Evolutionary conservation across 2,888 invertebrate species (phyloP).

Genomic region (Osedax frankpressi): DNA sequence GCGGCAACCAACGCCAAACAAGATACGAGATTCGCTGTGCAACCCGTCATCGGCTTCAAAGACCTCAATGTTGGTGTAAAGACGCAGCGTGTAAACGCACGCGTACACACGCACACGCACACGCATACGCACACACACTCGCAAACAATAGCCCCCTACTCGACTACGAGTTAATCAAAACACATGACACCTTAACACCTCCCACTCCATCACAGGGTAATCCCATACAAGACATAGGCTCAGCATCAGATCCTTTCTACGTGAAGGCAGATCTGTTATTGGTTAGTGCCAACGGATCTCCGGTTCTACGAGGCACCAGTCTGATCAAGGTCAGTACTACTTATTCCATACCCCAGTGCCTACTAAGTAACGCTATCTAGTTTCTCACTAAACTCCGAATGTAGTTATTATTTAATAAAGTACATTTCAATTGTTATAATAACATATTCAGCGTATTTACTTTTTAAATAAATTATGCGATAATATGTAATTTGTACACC

Average conservation of each 20-base stretch:
- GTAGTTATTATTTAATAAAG: too few relatives aligned
- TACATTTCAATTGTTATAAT: too few relatives aligned
- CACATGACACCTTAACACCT: background rate
- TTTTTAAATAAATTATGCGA: too few relatives aligned
- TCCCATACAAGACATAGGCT: background rate
- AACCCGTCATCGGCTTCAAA: constrained; percentile 2
- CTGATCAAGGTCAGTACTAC: background rate
- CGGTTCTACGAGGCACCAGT: background rate
- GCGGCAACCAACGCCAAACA: background rate
- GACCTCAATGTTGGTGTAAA: background rate
- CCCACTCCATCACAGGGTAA: background rate
- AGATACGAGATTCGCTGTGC: background rate
- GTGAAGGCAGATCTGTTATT: background rate
- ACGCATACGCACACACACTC: too few relatives aligned
- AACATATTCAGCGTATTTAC: too few relatives aligned
- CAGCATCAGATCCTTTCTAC: background rate
- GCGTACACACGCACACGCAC: too few relatives aligned
- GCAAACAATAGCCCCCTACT: too few relatives aligned
- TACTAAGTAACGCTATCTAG: too few relatives aligned
- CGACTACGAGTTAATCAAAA: background rate
- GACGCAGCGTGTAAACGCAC: too few relatives aligned
- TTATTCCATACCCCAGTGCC: too few relatives aligned
- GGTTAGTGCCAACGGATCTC: background rate
- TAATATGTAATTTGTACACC: background rate
- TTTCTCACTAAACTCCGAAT: too few relatives aligned